phyloP scores from a whole-genome alignment of 2,888 invertebrate genomes.

The Gymnosoma rotundatum region DNA sequence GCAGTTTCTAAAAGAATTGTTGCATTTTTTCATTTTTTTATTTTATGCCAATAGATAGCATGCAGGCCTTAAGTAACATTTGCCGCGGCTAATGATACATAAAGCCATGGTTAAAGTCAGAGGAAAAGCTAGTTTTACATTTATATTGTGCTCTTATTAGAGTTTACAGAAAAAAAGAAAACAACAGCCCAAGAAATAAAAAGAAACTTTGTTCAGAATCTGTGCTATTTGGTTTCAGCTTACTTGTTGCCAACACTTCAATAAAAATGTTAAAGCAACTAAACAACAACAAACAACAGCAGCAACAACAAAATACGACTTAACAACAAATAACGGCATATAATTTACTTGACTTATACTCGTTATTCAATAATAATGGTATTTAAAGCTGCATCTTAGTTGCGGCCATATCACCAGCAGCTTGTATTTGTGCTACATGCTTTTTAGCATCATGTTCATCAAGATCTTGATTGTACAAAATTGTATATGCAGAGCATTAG shows the following conservation, averaged over 20 bases:
- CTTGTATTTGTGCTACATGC: neutral
- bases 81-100: constrained; percentile 38
- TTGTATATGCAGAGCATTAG: constrained; percentile 61
- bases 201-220: constrained; percentile 29
- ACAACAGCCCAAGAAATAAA: neutral
- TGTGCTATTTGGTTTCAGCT: constrained; percentile 28
- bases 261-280: constrained; percentile 9
- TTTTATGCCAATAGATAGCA: constrained; percentile 16
- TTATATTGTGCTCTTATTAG: constrained; percentile 60
- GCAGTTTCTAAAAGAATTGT: neutral
- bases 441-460: constrained; percentile 47
- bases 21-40: neutral
- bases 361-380: constrained; percentile 71
- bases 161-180: constrained; percentile 2
- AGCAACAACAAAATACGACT: neutral
- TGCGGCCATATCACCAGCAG: constrained; percentile 18
- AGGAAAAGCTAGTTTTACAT: constrained; percentile 39
- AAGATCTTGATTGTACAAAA: constrained; percentile 63
- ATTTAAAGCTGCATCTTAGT: constrained; percentile 54
- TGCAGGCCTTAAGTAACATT: neutral
- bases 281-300: no score
- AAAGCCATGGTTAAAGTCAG: constrained; percentile 4
- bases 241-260: constrained; percentile 12
- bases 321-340: constrained; percentile 69
- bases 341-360: constrained; percentile 71